Evolutionary conservation across 2,888 invertebrate species (phyloP).

Genomic region (Tachina lurida): DNA sequence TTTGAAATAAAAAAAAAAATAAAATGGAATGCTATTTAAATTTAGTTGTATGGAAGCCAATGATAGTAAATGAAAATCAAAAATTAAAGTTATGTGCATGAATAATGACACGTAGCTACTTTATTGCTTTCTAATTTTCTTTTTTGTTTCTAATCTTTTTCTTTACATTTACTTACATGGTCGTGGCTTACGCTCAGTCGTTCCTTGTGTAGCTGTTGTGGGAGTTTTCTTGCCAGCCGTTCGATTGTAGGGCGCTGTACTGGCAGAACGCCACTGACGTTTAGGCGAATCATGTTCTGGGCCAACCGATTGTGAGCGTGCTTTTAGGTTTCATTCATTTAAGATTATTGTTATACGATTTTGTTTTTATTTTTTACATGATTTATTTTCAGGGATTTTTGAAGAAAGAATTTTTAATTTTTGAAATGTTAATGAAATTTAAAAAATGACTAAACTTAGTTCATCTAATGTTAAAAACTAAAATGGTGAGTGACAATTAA

Average conservation of each 20-base stretch:
- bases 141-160: constrained; percentile 75
- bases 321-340: constrained; percentile 75
- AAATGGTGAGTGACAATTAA: constrained; percentile 47
- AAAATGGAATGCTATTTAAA: constrained; percentile 1
- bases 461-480: constrained; percentile 62
- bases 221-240: constrained; percentile 86
- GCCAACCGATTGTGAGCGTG: constrained; percentile 89
- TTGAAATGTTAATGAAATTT: constrained; percentile 65
- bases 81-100: constrained; percentile 33
- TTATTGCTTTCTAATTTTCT: constrained; percentile 82
- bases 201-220: constrained; percentile 83
- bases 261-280: constrained; percentile 86
- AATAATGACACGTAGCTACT: constrained; percentile 58
- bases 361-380: constrained; percentile 25
- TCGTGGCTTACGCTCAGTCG: constrained; percentile 85
- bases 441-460: constrained; percentile 57
- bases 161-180: constrained; percentile 86
- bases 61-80: constrained; percentile 11
- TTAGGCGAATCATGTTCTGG: constrained; percentile 90
- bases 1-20: background rate
- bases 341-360: background rate
- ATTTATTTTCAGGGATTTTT: constrained; percentile 47
- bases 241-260: constrained; percentile 83
- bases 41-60: constrained; percentile 28
- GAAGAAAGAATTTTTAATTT: constrained; percentile 67